phyloP scores from a whole-genome alignment of 1,140 invertebrate genomes.

The Calosoma granatense region DNA sequence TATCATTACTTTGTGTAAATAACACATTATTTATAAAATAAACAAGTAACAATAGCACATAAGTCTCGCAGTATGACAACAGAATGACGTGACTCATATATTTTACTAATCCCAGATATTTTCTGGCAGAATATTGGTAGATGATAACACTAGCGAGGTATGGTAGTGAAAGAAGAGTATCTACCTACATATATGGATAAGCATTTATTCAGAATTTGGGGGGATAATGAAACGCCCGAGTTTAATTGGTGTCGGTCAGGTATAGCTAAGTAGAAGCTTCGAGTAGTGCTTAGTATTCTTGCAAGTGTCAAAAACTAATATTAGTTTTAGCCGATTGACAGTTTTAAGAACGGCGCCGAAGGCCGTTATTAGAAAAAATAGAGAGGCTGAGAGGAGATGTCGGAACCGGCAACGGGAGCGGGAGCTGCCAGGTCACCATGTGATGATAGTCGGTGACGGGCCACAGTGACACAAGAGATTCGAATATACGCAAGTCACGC shows the following conservation, averaged over 20 bases:
- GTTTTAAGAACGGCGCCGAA: background rate
- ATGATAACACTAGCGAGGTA: too few relatives aligned
- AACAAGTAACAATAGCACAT: too few relatives aligned
- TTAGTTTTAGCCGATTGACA: slow-evolving; percentile 6
- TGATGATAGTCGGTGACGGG: slow-evolving; percentile 1
- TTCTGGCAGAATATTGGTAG: too few relatives aligned
- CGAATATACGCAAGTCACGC: background rate
- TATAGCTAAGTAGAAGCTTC: slow-evolving; percentile 1
- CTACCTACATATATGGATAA: too few relatives aligned
- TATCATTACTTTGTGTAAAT: too few relatives aligned
- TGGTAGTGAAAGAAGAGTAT: too few relatives aligned
- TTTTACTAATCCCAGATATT: too few relatives aligned
- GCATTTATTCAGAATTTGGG: background rate
- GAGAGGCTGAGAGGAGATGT: background rate
- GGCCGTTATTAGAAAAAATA: background rate
- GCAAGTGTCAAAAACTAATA: slow-evolving; percentile 4
- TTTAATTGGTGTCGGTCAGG: background rate
- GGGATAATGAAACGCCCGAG: slow-evolving; percentile 12
- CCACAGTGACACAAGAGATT: slow-evolving; percentile 3
- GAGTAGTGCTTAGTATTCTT: background rate
- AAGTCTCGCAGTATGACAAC: too few relatives aligned
- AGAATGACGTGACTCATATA: too few relatives aligned
- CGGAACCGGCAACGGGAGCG: background rate
- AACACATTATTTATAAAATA: too few relatives aligned
- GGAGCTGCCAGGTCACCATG: background rate